phyloP scores from a whole-genome alignment of 2,888 invertebrate genomes.

The Macrosoma leucophasiata region DNA sequence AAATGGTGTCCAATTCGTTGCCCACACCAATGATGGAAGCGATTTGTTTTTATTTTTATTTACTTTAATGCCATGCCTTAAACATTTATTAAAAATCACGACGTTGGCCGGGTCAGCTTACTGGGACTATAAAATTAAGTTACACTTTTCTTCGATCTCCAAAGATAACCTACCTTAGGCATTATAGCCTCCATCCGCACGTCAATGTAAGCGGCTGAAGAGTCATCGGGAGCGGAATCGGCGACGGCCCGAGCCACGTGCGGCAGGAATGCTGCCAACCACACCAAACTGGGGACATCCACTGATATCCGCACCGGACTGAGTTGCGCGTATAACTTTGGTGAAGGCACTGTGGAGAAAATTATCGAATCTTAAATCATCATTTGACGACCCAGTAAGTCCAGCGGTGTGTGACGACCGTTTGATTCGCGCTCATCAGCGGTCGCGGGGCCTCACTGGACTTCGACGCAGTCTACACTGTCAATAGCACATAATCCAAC shows the following conservation, averaged over 20 bases:
- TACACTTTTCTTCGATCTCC: no score
- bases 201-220: slow-evolving; percentile 79
- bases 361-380: no score
- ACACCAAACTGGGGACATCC: slow-evolving; percentile 91
- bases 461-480: slow-evolving; percentile 62
- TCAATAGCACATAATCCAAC: no score
- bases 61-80: no score
- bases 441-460: slow-evolving; percentile 51
- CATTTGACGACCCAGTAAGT: no score
- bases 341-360: slow-evolving; percentile 87
- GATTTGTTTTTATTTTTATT: no score
- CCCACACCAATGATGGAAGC: no score
- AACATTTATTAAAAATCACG: no score
- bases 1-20: no score
- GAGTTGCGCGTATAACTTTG: slow-evolving; percentile 92
- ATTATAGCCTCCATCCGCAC: slow-evolving; percentile 94
- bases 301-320: slow-evolving; percentile 93
- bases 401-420: slow-evolving; percentile 93
- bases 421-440: slow-evolving; percentile 80
- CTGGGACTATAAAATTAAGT: no score
- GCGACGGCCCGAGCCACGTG: slow-evolving; percentile 86
- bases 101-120: no score
- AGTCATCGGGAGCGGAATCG: slow-evolving; percentile 35
- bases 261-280: slow-evolving; percentile 95
- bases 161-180: slow-evolving; percentile 81